These are phyloP conservation scores for Meteorus sp. DNA, from an alignment of 1,140 invertebrate species.

Conservation along the genomic window DNA sequence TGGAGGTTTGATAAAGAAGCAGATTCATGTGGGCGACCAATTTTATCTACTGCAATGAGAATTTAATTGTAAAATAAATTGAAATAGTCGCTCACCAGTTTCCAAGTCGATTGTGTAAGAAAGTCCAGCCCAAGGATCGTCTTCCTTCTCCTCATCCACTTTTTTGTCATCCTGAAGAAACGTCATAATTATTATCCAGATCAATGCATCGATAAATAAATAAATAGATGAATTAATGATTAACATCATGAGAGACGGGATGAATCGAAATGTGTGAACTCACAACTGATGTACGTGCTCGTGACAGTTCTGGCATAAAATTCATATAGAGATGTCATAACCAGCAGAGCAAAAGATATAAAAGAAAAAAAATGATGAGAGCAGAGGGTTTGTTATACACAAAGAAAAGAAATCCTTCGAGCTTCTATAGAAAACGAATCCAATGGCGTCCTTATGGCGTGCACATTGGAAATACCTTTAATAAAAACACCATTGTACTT, in stretches of 20 bases:
- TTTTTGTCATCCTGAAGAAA: slow-evolving; percentile 46
- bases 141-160: slow-evolving; percentile 45
- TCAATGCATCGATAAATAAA: not conserved
- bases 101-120: slow-evolving; percentile 84
- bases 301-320: slow-evolving; percentile 10
- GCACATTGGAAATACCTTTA: slow-evolving; percentile 54
- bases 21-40: not conserved
- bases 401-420: too few relatives aligned
- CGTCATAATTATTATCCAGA: slow-evolving; percentile 2
- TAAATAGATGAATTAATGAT: not conserved
- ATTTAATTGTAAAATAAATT: too few relatives aligned
- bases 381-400: slow-evolving; percentile 20
- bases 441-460: not conserved
- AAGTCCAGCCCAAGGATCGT: slow-evolving; percentile 73
- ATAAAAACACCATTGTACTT: slow-evolving; percentile 59
- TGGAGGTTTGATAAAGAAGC: not conserved
- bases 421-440: too few relatives aligned
- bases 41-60: slow-evolving; percentile 12
- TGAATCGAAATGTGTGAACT: not conserved
- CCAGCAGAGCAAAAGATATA: slow-evolving; percentile 32
- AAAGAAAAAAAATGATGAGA: slow-evolving; percentile 3
- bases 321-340: slow-evolving; percentile 55
- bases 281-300: not conserved
- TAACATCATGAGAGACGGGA: not conserved
- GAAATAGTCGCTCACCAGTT: too few relatives aligned